Evolutionary conservation across 2,797 vertebrate species (phyloP), one percentile per base, ranked within the genome.

Genomic region (Halcyon smyrnensis): DNA sequence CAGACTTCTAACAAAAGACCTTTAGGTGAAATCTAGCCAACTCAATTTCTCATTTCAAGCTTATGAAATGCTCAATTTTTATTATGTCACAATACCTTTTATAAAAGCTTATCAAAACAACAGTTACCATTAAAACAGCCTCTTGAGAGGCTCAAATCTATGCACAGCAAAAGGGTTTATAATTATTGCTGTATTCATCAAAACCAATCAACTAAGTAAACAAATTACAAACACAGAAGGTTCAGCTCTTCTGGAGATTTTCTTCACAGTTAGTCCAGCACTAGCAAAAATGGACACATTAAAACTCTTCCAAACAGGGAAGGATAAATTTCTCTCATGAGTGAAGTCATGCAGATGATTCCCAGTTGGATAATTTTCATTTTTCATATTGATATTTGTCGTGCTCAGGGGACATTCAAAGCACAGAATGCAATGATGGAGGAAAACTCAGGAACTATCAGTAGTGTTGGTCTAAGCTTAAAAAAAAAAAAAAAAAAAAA

Each of bases 61-160:
- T 79, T 59, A 39, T 64, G 43, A 91, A 92, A 95, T 19, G 19
- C 28, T 87, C 36, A 4, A 0, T 34, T 87, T 87, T 70, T 76
- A 64, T 82, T 77, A 70, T 24, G 23, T 53, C 53, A 95, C 79
- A 41, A 90, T 80, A 75, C 43, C 70, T 85, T 89, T 75, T 28
- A 57, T 64, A 82, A 84, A 71, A 90, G 46, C 83, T 78, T 41
- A 84, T n/a, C 34, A 62, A 67, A 95, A 87, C 64, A 93, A 68
- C 62, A 48, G 67, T 25, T 94, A 46, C 25, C 24, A 41, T 63
- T 82, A 37, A 88, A 82, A 36, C 6, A 84, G 10, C 15, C 37
- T 63, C 65, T 77, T 68, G 60, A 95, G 39, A 84, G 9, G 30
- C 50, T 86, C 41, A 71, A 50, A 86, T 76, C 71, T 84, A 30